phyloP scores from a whole-genome alignment of 2,113 vertebrate genomes.

The Periophthalmus modestus region DNA sequence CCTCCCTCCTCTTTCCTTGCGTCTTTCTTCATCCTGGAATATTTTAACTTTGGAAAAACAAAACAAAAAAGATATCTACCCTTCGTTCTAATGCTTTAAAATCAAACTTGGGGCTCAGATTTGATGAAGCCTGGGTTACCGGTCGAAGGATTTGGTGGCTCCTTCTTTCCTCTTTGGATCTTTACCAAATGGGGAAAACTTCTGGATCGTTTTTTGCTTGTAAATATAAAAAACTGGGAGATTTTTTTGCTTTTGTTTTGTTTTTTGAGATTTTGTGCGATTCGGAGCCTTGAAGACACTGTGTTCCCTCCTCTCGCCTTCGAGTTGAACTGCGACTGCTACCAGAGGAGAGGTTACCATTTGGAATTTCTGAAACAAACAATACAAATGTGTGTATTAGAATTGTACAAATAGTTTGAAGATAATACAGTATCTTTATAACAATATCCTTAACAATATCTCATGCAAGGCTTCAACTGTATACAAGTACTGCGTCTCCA shows the following conservation, averaged over 20 bases:
- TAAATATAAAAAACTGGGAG: constrained; percentile 59
- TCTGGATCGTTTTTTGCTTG: constrained; percentile 33
- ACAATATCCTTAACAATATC: constrained; percentile 12
- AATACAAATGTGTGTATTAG: constrained; percentile 12
- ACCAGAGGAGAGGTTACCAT: constrained; percentile 21
- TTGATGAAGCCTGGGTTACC: constrained; percentile 48
- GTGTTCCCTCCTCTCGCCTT: constrained; percentile 42
- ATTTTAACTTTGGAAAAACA: constrained; percentile 46
- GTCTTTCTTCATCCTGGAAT: constrained; percentile 40
- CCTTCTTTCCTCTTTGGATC: constrained; percentile 19
- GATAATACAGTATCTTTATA: constrained; percentile 34
- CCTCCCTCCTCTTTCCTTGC: constrained; percentile 11
- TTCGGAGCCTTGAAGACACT: constrained; percentile 60
- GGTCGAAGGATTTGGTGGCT: constrained; percentile 19
- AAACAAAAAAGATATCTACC: constrained; percentile 30
- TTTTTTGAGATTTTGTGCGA: constrained; percentile 36
- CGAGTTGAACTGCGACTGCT: constrained; percentile 48
- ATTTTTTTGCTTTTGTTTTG: constrained; percentile 2
- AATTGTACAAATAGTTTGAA: constrained; percentile 18
- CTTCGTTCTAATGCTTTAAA: constrained; percentile 65
- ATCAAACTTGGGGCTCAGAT: constrained; percentile 41
- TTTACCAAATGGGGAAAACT: constrained; percentile 30
- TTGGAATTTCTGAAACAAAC: constrained; percentile 22
- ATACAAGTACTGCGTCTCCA: background rate
- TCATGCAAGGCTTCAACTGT: constrained; percentile 3